Conservation (phyloP, 2,888 invertebrate species). For the Rhagonycha fulva region DNA sequence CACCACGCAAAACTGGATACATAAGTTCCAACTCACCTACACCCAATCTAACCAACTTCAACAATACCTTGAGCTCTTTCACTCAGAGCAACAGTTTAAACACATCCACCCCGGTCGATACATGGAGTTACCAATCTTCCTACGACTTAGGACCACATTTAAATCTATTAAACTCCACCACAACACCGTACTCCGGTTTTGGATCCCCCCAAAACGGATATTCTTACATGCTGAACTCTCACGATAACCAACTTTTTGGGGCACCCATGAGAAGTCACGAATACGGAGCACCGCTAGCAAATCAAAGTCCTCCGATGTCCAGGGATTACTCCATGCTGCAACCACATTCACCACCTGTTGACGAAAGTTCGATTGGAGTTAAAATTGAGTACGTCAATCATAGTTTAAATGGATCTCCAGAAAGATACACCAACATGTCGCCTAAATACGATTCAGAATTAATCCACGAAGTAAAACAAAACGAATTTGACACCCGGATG, state of each 20-base stretch:
- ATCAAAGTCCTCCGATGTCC: constrained; percentile 66
- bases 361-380: constrained; percentile 53
- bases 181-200: constrained; percentile 66
- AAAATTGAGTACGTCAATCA: constrained; percentile 57
- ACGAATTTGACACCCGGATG: constrained; percentile 51
- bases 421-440: constrained; percentile 65
- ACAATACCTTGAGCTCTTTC: constrained; percentile 61
- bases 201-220: constrained; percentile 64
- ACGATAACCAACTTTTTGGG: constrained; percentile 72
- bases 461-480: constrained; percentile 58
- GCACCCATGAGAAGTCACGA: constrained; percentile 67
- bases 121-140: constrained; percentile 78
- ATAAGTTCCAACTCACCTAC: constrained; percentile 72
- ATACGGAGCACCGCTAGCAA: constrained; percentile 59
- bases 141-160: constrained; percentile 79
- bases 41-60: constrained; percentile 60
- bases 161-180: constrained; percentile 71
- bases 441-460: constrained; percentile 63
- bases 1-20: constrained; percentile 86
- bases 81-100: constrained; percentile 57
- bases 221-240: constrained; percentile 69
- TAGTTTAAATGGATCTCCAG: constrained; percentile 54
- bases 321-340: constrained; percentile 70
- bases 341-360: constrained; percentile 62
- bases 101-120: constrained; percentile 65